Evolutionary conservation across 2,797 vertebrate genomes (phyloP).

Genomic region (Xenops minutus): DNA sequence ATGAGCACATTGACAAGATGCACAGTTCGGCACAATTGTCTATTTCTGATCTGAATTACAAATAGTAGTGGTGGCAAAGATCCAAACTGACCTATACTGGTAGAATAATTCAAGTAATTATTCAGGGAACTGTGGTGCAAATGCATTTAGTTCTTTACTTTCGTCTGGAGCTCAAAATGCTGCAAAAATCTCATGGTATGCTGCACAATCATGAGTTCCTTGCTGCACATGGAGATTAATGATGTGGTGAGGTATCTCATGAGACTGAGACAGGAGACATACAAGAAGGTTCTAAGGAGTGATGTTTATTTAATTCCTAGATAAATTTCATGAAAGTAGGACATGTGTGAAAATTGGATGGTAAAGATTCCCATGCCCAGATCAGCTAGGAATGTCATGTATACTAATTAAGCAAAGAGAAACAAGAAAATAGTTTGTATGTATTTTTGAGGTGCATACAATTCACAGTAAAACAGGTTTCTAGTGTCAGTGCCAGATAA

Average conservation of each 20-base stretch:
- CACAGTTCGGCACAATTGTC: neutral
- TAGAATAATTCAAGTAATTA: neutral
- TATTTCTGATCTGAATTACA: constrained; percentile 20
- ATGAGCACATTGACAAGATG: neutral
- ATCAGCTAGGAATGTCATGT: constrained; percentile 43
- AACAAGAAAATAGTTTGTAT: constrained; percentile 68
- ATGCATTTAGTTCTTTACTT: neutral
- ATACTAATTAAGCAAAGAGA: constrained; percentile 70
- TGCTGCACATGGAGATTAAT: neutral
- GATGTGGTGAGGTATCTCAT: neutral
- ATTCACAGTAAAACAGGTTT: constrained; percentile 71
- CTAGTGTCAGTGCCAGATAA: constrained; percentile 52
- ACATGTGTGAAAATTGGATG: constrained; percentile 39
- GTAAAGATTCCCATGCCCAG: constrained; percentile 60
- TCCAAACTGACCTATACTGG: neutral
- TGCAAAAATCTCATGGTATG: neutral
- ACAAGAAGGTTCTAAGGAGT: neutral
- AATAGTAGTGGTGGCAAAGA: constrained; percentile 2
- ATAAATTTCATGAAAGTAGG: constrained; percentile 31
- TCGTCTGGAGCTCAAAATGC: neutral
- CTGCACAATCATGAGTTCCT: neutral
- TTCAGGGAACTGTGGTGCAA: neutral
- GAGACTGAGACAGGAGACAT: neutral
- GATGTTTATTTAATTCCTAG: neutral
- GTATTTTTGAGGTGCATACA: constrained; percentile 53